Conservation (phyloP, 2,888 invertebrate genomes). For the Leptopilina myrica region DNA sequence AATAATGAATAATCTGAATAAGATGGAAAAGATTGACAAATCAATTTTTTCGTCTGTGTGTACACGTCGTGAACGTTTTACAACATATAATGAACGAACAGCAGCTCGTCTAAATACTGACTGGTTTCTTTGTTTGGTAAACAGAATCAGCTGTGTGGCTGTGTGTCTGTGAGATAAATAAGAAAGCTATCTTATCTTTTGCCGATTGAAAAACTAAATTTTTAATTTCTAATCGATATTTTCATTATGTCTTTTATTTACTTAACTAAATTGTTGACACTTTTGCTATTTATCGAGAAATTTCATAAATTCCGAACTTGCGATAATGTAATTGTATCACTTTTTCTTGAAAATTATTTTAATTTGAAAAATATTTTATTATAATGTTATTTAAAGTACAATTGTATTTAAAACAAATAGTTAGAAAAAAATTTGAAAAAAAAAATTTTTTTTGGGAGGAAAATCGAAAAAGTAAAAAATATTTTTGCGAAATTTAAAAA, state of each 20-base stretch:
- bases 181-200: conserved; percentile 3
- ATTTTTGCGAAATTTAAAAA: neutral
- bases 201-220: neutral
- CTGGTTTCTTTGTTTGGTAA: conserved; percentile 75
- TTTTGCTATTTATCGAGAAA: too few species aligned
- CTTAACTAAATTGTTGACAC: too few species aligned
- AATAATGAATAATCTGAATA: neutral
- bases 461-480: neutral
- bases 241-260: too few species aligned
- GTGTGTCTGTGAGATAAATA: neutral
- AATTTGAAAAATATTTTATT: too few species aligned
- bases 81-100: conserved; percentile 5
- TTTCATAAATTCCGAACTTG: too few species aligned
- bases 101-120: conserved; percentile 47
- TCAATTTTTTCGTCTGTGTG: neutral
- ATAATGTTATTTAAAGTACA: too few species aligned
- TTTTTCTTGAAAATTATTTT: too few species aligned
- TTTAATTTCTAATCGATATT: too few species aligned
- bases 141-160: conserved; percentile 75
- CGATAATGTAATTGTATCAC: too few species aligned
- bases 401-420: too few species aligned
- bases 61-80: neutral
- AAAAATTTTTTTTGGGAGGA: too few species aligned
- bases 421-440: too few species aligned
- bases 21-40: conserved; percentile 6